phyloP scores from a whole-genome alignment of 92 coral and sea anemone genomes.

The Zoanthus gigantus region DNA sequence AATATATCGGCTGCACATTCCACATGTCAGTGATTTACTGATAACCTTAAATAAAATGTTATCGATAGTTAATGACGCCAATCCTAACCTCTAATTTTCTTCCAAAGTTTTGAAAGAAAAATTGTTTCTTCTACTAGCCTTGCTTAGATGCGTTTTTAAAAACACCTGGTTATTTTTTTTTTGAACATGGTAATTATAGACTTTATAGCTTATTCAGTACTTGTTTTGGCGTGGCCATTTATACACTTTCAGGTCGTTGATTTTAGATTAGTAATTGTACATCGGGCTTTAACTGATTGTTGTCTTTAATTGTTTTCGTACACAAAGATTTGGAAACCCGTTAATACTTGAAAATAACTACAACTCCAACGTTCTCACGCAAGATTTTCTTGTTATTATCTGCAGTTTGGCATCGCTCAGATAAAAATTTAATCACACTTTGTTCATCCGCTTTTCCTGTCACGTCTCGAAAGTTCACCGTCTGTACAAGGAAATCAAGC shows the following conservation, averaged over 20 bases:
- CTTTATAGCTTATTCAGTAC: no score
- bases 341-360: conserved; percentile 20
- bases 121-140: no score
- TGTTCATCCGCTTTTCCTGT: conserved; percentile 11
- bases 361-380: conserved; percentile 41
- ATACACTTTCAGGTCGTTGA: background rate
- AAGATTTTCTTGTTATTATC: conserved; percentile 16
- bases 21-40: no score
- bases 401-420: conserved; percentile 9
- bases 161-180: no score
- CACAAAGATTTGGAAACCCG: background rate
- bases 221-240: background rate
- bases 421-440: conserved; percentile 12
- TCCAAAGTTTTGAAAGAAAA: no score
- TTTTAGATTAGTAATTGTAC: background rate
- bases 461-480: conserved; percentile 49
- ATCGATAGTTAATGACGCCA: no score
- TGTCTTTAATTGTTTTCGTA: background rate
- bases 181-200: no score
- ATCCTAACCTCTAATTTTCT: no score
- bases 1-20: no score
- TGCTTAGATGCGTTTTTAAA: no score
- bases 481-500: conserved; percentile 45
- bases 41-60: no score
- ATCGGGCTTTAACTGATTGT: background rate